Base-by-base conservation (phyloP, 2,888 invertebrate genomes). In the Pristionchus maxplancki region DNA sequence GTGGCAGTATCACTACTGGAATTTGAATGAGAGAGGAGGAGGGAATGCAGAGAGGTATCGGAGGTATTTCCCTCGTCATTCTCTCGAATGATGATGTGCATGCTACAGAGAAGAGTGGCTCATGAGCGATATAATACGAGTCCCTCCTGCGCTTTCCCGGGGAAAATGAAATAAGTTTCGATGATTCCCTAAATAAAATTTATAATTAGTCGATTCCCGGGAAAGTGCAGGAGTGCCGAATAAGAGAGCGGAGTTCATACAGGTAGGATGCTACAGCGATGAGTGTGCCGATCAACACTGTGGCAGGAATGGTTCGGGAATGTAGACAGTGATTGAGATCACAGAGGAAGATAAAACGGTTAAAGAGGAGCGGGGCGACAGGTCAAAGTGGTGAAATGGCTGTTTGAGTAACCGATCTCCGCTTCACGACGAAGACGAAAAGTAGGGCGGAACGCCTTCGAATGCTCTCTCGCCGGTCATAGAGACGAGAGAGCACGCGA, bases 381-480 rank as follows among this genome's bases (percentile, higher is more conserved):
- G 58, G 58, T 58, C 58, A 31, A 64, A 28, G 64, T n/a, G 64
- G 34, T 13, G 13, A n/a, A 13, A 62, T 13, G 31, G 31, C 64
- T 64, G 64, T 64, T 64, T 64, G 64, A 34, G 64, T 64, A 64
- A 64, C 64, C 64, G 64, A 64, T 64, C 64, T 64, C 31, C 64
- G 31, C 64, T 31, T 31, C n/a, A n/a, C n/a, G 28, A 31, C 28
- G 13, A 34, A 28, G 31, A 31, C 31, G 64, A 64, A 64, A 64
- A 64, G 64, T 64, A 64, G 64, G 64, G 13, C 64, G 64, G 64
- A 64, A 64, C 64, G 64, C 13, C 28, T 44, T 44, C 64, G 1
- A 64, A 64, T 34, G 64, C 31, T 1, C 64, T 44, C 44, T 44
- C 44, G 6, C 44, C 44, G n/a, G 9, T 58, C 24, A 58, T n/a